Percentiles rank a stretch among this genome's conserved stretches.
These are phyloP conservation scores for Pleuronectes platessa DNA, from an alignment of 2,113 vertebrate genomes.

Conservation along the genomic window DNA sequence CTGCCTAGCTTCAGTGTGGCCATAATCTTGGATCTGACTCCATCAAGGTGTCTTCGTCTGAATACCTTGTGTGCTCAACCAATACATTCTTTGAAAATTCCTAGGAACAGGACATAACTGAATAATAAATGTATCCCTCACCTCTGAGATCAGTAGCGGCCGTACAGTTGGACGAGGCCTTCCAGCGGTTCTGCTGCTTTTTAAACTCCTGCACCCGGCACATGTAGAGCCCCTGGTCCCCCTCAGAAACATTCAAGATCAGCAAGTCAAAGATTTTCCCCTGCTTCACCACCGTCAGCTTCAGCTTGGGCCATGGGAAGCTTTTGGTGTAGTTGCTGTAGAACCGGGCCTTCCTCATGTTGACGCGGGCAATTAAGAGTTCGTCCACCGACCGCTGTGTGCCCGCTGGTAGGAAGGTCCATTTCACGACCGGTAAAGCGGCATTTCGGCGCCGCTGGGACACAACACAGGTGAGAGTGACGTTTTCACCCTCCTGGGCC, in stretches of 20 bases:
- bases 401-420: conserved; percentile 84
- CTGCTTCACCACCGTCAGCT: conserved; percentile 85
- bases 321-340: conserved; percentile 92
- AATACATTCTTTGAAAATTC: background rate
- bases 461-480: conserved; percentile 89
- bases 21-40: background rate
- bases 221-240: conserved; percentile 89
- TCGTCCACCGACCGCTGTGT: conserved; percentile 78
- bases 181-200: conserved; percentile 90
- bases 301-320: conserved; percentile 86
- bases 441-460: conserved; percentile 86
- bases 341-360: conserved; percentile 89
- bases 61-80: background rate
- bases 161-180: conserved; percentile 89
- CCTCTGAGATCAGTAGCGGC: conserved; percentile 85
- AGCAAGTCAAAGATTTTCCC: conserved; percentile 87
- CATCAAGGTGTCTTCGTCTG: background rate
- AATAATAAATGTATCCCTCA: conserved; percentile 37
- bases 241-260: conserved; percentile 84
- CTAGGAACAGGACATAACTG: background rate
- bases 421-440: conserved; percentile 90
- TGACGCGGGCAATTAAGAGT: conserved; percentile 90
- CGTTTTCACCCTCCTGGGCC: conserved; percentile 88
- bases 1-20: background rate
- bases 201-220: conserved; percentile 95